Evolutionary conservation across 2,113 vertebrate genomes (phyloP).

Genomic region (Peromyscus polionotus): DNA sequence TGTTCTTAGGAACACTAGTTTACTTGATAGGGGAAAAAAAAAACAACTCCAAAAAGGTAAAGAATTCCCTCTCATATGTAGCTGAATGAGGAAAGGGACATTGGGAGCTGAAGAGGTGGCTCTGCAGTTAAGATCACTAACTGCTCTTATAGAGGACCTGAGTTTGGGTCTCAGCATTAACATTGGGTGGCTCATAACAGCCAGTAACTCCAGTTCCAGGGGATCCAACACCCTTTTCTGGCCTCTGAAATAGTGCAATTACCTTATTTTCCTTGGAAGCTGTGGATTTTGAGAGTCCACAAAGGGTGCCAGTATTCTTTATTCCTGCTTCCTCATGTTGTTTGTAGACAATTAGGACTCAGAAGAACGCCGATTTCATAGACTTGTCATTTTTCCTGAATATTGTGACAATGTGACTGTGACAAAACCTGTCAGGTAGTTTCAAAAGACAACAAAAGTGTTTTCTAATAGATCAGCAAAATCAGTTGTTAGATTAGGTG

Average conservation of each 20-base stretch:
- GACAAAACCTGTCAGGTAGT: background rate
- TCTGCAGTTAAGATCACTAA: background rate
- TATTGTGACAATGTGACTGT: background rate
- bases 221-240: background rate
- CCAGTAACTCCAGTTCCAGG: background rate
- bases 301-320: background rate
- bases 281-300: background rate
- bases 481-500: constrained; percentile 20
- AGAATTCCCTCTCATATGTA: background rate
- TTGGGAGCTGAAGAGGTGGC: background rate
- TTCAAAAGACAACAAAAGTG: background rate
- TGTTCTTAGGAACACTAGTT: constrained; percentile 14
- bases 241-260: background rate
- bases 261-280: background rate
- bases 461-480: constrained; percentile 38
- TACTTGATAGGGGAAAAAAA: constrained; percentile 40
- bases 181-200: too few relatives aligned
- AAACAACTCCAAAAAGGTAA: background rate
- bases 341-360: constrained; percentile 8
- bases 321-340: constrained; percentile 2
- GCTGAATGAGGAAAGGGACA: constrained; percentile 14
- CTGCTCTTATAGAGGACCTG: background rate
- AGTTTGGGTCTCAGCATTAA: background rate
- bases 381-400: background rate
- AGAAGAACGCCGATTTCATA: constrained; percentile 13